phyloP scores from a whole-genome alignment of 2,888 invertebrate species.

The Halictus ligatus region DNA sequence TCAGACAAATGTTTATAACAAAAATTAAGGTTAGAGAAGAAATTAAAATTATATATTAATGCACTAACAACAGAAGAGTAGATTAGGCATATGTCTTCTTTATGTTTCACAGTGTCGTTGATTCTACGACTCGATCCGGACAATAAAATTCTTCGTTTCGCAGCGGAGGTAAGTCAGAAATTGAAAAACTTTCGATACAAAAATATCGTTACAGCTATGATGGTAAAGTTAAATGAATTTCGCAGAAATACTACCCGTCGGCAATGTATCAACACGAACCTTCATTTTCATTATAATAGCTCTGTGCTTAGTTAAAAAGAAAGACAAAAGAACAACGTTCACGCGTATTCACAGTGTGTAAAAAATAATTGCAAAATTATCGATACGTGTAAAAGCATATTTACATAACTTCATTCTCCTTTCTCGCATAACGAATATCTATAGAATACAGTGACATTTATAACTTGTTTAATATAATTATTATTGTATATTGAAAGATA shows the following conservation, averaged over 20 bases:
- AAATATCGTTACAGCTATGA: conserved; percentile 13
- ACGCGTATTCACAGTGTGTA: conserved; percentile 35
- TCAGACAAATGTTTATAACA: conserved; percentile 27
- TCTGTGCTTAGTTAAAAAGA: conserved; percentile 9
- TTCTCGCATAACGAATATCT: conserved; percentile 38
- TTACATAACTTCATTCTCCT: conserved; percentile 62
- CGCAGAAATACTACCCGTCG: conserved; percentile 4
- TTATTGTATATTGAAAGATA: conserved; percentile 31
- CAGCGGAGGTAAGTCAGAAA: not conserved
- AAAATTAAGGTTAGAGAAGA: conserved; percentile 30
- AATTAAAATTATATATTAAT: conserved; percentile 28
- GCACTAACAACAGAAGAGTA: conserved; percentile 34
- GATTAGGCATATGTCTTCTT: conserved; percentile 13
- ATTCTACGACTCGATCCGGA: not conserved
- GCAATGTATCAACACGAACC: conserved; percentile 33
- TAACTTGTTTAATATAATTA: conserved; percentile 11
- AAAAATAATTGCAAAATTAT: conserved; percentile 40
- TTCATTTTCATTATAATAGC: conserved; percentile 23
- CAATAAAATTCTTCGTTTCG: not conserved
- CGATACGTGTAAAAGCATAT: conserved; percentile 56
- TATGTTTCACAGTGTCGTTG: not conserved
- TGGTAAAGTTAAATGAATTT: conserved; percentile 7
- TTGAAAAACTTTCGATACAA: conserved; percentile 14
- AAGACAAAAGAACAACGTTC: conserved; percentile 15
- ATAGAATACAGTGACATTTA: conserved; percentile 16